Evolutionary conservation across 2,113 vertebrate genomes (phyloP), one percentile per base, ranked within the genome.

Genomic region (Carassius carassius): DNA sequence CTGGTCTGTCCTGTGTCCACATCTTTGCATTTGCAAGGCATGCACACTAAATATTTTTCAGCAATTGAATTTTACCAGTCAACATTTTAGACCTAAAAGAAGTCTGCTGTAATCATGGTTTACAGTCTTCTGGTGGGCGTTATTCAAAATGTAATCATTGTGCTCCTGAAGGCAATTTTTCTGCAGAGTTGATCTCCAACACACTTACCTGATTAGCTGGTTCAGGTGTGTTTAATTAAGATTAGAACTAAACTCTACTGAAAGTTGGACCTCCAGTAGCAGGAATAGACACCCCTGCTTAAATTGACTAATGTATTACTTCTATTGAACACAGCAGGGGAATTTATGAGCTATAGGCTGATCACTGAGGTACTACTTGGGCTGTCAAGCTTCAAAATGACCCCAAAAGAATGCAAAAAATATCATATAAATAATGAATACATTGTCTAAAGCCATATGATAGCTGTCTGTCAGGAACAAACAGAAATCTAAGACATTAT

Each of bases 221-320:
- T 6, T 73, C 21, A 73, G 21, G 35, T 44, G 37, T 73, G 70
- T 73, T 73, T 73, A 73, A 73, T 73, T 44, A 73, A 21, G 70
- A 73, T 47, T 73, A 73, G 37, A 6, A 21, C 10, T 23, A 5
- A 73, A 44, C 70, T 44, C 70, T 12, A 5, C 21, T 73, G 21
- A 11, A 73, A 44, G 37, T 21, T 44, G 70, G 21, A 3, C 35
- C 5, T 12, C 3, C 11, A 12, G 44, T 10, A 47, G 3, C 44
- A 47, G 44, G 44, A 47, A 0, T 2, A 3, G 10, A 12, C 44
- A 47, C 44, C 11, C 44, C 11, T 47, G 11, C 44, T 47, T 47
- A 12, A 47, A 12, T 47, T 10, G 44, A 44, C 10, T 41, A 21
- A 12, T 73, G 11, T 73, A 14, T 41, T 44, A 44, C 69, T 73